phyloP scores from a whole-genome alignment of 2,113 vertebrate species.

The Rafetus swinhoei region DNA sequence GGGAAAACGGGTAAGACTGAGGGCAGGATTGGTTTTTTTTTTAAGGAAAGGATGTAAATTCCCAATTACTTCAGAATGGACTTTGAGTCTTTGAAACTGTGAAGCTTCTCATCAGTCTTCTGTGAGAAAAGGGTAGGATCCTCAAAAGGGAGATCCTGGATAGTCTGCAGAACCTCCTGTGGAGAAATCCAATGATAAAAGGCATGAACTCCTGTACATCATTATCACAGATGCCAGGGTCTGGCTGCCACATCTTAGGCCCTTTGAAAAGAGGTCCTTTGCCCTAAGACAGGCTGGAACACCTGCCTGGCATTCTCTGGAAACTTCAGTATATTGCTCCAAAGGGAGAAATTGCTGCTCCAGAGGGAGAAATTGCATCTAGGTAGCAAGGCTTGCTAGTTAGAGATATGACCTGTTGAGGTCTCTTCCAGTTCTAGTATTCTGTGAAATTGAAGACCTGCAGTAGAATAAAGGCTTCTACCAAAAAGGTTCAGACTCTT shows the following conservation, averaged over 20 bases:
- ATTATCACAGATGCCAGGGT: not conserved
- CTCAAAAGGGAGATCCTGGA: not conserved
- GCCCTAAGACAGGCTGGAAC: not conserved
- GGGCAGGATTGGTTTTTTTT: not conserved
- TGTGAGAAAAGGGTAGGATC: not conserved
- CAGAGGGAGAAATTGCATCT: not conserved
- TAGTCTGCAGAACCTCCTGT: not conserved
- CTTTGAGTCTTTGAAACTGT: not conserved
- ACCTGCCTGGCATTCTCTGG: not conserved
- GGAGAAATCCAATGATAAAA: not conserved
- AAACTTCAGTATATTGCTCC: not conserved
- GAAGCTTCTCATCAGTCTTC: not conserved
- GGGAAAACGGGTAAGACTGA: not conserved
- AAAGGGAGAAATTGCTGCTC: not conserved
- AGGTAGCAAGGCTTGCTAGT: not conserved
- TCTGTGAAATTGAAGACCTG: not conserved
- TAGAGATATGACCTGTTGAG: not conserved
- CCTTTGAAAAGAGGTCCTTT: not conserved
- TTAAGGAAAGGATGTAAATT: not conserved
- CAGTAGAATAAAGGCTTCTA: not conserved
- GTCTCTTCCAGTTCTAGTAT: too few species aligned
- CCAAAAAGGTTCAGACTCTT: not conserved
- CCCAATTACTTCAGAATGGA: not conserved
- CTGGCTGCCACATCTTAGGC: not conserved
- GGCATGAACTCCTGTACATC: not conserved